A percentile compares a stretch with the other conserved stretches of the same genome.
phyloP scores from a whole-genome alignment of 2,113 vertebrate species.

The Tragelaphus scriptus region DNA sequence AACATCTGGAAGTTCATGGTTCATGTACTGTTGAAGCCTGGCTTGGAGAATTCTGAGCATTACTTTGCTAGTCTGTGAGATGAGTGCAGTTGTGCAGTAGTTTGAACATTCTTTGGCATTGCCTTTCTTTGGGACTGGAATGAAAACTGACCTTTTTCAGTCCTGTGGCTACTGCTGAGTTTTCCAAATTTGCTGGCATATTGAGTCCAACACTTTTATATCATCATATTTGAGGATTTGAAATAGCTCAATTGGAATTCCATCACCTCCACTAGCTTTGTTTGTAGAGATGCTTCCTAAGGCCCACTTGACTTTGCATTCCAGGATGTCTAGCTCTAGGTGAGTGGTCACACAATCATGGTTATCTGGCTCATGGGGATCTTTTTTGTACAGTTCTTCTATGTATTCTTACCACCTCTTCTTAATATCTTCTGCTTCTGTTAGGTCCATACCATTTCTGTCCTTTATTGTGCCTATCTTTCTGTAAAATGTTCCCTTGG shows the following conservation, averaged over 20 bases:
- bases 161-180: background rate
- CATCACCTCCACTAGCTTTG: background rate
- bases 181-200: background rate
- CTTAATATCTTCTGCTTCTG: background rate
- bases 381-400: background rate
- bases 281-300: background rate
- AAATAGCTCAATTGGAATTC: background rate
- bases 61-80: accelerated
- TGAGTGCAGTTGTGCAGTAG: background rate
- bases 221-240: background rate
- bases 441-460: background rate
- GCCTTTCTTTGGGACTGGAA: background rate
- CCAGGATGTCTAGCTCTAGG: background rate
- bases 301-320: background rate
- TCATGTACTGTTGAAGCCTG: background rate
- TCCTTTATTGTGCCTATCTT: background rate
- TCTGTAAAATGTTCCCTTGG: background rate
- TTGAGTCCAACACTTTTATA: background rate
- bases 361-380: background rate
- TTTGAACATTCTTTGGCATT: background rate
- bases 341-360: background rate
- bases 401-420: background rate
- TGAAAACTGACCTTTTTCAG: background rate
- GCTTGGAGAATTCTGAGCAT: background rate
- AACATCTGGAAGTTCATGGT: background rate